Conservation (phyloP, 2,888 invertebrate species). For the Dasysyrphus albostriatus region DNA sequence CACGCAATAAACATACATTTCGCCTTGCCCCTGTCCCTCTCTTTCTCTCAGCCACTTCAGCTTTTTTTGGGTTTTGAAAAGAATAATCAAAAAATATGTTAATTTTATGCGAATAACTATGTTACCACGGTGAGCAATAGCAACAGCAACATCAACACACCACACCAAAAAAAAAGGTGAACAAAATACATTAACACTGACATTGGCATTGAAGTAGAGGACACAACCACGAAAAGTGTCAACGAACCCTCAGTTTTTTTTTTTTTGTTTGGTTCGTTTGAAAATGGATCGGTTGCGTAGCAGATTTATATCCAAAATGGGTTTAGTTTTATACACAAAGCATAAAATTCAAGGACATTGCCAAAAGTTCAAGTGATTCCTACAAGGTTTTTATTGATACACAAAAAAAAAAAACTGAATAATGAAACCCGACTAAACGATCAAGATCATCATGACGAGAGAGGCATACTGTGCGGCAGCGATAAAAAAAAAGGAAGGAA, state of each 20-base stretch:
- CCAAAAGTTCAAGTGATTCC: slow-evolving; percentile 74
- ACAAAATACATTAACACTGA: slow-evolving; percentile 55
- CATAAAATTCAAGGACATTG: slow-evolving; percentile 73
- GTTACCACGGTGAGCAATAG: slow-evolving; percentile 41
- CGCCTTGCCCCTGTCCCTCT: background rate
- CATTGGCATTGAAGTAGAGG: slow-evolving; percentile 71
- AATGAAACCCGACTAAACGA: slow-evolving; percentile 57
- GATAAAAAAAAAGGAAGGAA: slow-evolving; percentile 66
- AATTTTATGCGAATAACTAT: slow-evolving; percentile 72
- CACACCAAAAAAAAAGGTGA: slow-evolving; percentile 27
- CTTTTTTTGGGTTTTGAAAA: background rate
- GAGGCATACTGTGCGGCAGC: slow-evolving; percentile 35
- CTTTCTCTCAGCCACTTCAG: no score
- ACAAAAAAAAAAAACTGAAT: slow-evolving; percentile 4
- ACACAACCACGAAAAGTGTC: slow-evolving; percentile 58
- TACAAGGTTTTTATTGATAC: slow-evolving; percentile 63
- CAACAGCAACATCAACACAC: slow-evolving; percentile 10
- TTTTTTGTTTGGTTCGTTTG: slow-evolving; percentile 4
- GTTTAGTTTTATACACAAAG: slow-evolving; percentile 33
- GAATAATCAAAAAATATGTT: slow-evolving; percentile 33
- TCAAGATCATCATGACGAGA: slow-evolving; percentile 59
- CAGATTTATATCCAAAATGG: slow-evolving; percentile 50
- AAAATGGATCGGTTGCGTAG: slow-evolving; percentile 66
- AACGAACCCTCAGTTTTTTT: slow-evolving; percentile 56
- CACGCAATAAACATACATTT: slow-evolving; percentile 61